Percentiles rank a stretch among this genome's conserved stretches.
Evolutionary conservation across 2,888 invertebrate genomes (phyloP).

Genomic region (Lacanobia oleracea): DNA sequence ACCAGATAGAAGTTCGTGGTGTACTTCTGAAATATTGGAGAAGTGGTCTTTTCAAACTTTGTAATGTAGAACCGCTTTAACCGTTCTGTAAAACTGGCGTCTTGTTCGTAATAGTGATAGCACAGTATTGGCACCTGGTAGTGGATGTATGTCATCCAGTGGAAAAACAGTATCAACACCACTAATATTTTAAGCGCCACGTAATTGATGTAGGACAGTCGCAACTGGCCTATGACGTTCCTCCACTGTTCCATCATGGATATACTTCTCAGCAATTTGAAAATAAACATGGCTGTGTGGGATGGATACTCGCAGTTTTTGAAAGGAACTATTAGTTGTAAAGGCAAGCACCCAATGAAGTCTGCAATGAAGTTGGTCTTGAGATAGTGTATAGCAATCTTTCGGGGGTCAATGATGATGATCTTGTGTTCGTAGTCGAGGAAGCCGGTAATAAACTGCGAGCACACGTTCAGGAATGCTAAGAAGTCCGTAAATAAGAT

Average conservation of each 20-base stretch:
- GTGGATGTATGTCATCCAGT: constrained; percentile 80
- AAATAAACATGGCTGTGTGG: constrained; percentile 74
- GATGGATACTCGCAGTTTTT: constrained; percentile 71
- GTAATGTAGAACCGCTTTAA: constrained; percentile 64
- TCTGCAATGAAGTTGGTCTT: constrained; percentile 71
- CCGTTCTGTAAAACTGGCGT: constrained; percentile 65
- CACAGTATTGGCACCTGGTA: constrained; percentile 77
- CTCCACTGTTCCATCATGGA: constrained; percentile 68
- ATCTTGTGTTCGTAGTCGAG: constrained; percentile 74
- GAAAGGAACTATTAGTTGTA: constrained; percentile 73
- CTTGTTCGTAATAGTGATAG: constrained; percentile 64
- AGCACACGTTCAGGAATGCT: constrained; percentile 72
- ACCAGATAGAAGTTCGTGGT: constrained; percentile 74
- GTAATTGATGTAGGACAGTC: constrained; percentile 71
- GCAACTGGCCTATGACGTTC: constrained; percentile 72
- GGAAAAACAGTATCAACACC: constrained; percentile 73
- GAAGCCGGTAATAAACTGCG: constrained; percentile 79
- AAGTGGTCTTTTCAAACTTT: constrained; percentile 3
- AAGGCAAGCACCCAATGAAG: constrained; percentile 72
- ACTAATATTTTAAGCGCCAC: constrained; percentile 60
- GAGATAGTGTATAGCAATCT: constrained; percentile 74
- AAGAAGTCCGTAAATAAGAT: constrained; percentile 74
- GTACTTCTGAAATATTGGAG: constrained; percentile 71
- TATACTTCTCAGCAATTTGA: constrained; percentile 74
- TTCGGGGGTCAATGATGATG: constrained; percentile 72